Base-by-base conservation (phyloP, 2,888 invertebrate genomes). In the Orthosia cruda region DNA sequence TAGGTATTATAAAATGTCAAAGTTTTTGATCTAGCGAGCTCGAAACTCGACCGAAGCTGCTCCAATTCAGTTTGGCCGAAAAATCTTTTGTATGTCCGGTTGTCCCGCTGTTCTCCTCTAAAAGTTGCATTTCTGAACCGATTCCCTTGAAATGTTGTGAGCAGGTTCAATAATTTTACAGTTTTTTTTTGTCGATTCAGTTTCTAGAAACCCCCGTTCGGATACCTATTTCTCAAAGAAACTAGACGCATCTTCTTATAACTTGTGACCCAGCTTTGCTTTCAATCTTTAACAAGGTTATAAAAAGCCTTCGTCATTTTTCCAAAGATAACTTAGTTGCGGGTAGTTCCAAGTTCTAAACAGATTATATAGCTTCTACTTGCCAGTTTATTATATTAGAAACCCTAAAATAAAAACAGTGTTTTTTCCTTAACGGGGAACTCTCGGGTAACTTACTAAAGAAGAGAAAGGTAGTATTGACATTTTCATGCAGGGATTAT, bases 401-500 rank as follows among this genome's bases (percentile, higher is more conserved):
- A 68, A n/a, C n/a, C 57, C 57, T 47, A 52, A 62, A 62, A 66
- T 47, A 55, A 65, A 62, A 75, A 45, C 20, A 40, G 9, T 50
- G 26, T 16, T 76, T 82, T 76, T 80, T 66, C n/a, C 70, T 67
- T 55, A 59, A 45, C 20, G 52, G 26, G 15, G 18, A 79, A 59
- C 55, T 67, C 26, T 68, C 3, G 55, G 69, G 47, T 63, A 70
- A 61, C 50, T 74, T 26, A 55, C 70, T 83, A 73, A 77, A 11
- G 47, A 66, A 47, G 58, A 57, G 23, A 65, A 57, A 50, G 57
- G 45, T 69, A 55, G 64, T 59, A 81, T 79, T 79, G 80, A 49
- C 59, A 59, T 74, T 79, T 81, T 83, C 83, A 79, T 79, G 55
- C 50, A 50, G 40, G 59, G 59, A 66, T 79, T 72, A 73, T 65